These are phyloP conservation scores for Gila orcuttii DNA, from an alignment of 2,113 vertebrate species.

Conservation along the genomic window DNA sequence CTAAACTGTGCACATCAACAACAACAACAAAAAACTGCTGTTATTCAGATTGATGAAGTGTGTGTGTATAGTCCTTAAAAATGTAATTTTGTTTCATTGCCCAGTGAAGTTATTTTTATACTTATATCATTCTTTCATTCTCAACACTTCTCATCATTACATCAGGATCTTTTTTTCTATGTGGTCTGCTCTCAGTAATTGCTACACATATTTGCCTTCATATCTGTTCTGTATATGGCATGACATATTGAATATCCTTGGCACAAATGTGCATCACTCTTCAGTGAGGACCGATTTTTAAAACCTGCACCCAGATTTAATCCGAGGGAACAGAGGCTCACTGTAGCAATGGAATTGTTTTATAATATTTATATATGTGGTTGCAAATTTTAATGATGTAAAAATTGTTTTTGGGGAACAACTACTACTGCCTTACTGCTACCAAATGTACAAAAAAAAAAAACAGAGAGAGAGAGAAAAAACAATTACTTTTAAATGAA, in stretches of 20 bases:
- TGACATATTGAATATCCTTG: slow-evolving; percentile 14
- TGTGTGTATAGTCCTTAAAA: background rate
- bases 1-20: background rate
- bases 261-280: slow-evolving; percentile 7
- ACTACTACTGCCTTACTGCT: slow-evolving; percentile 78
- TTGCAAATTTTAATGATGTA: slow-evolving; percentile 69
- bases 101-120: background rate
- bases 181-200: slow-evolving; percentile 17
- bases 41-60: background rate
- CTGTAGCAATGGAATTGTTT: slow-evolving; percentile 71
- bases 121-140: background rate
- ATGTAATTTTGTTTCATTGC: background rate
- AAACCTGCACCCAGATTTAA: slow-evolving; percentile 6
- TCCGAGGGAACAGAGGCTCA: slow-evolving; percentile 57
- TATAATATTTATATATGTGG: slow-evolving; percentile 74
- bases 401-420: slow-evolving; percentile 65
- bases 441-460: slow-evolving; percentile 74
- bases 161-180: background rate
- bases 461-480: slow-evolving; percentile 32
- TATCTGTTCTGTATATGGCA: slow-evolving; percentile 31
- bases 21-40: background rate
- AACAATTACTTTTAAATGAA: slow-evolving; percentile 65
- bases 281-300: slow-evolving; percentile 7
- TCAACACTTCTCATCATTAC: background rate
- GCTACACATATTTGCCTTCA: background rate